Evolutionary conservation across 2,797 vertebrate genomes (phyloP), one percentile per base, ranked within the genome.

Genomic region (Sebastes diploproa): DNA sequence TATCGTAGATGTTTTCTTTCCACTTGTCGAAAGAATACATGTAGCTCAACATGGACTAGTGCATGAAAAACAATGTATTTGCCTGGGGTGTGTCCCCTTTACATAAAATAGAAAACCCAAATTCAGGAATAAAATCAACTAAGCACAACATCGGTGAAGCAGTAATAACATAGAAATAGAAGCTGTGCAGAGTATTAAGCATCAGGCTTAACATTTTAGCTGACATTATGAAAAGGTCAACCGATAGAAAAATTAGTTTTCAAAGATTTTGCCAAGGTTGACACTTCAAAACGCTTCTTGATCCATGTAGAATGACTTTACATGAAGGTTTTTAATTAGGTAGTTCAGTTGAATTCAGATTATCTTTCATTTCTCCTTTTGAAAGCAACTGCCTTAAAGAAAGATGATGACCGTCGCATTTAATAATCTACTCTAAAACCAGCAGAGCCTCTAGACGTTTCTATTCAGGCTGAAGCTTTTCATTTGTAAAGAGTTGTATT

Each of bases 401-500:
- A 56, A 58, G 46, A 75, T 58, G 20, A 77, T 61, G 32, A 64
- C 32, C 20, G 1, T 14, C 14, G 4, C 25, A 52, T 62, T 30
- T 76, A 62, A 70, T 69, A 50, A 64, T 73, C 23, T 30, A 0
- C 30, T 70, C 29, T 22, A 14, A 65, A 32, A 29, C 7, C 63
- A 68, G 42, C 36, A 38, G 32, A 23, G 29, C 30, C 25, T 29
- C 50, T 14, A 46, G 34, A 6, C 56, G 22, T 72, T 68, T 78
- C 25, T 11, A 68, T 71, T 80, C 58, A 58, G 18, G 50, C 66
- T 34, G 56, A 66, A 34, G 56, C 64, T 72, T 36, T 74, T 75
- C 65, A 60, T 78, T 80, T 72, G 71, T 54, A 20, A 80, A 78
- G 69, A 71, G 30, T 71, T 52, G 36, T 50, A n/a, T 81, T 86